These are phyloP conservation scores for Tenodera sinensis DNA, from an alignment of 2,888 invertebrate genomes.

Conservation along the genomic window DNA sequence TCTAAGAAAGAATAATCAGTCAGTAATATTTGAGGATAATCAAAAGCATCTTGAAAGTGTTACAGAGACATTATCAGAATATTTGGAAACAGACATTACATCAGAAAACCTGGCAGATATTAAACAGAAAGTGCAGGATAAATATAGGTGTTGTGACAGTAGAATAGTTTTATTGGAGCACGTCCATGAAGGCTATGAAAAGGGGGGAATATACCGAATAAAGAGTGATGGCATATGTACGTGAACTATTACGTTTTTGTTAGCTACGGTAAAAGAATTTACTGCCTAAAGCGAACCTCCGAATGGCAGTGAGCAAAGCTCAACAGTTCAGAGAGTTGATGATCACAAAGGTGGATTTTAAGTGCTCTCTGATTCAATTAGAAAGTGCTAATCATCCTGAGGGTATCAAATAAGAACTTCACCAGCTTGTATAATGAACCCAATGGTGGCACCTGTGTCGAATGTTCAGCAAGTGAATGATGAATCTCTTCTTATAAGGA, in stretches of 20 bases:
- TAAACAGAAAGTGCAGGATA: constrained; percentile 98
- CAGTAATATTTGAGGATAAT: constrained; percentile 96
- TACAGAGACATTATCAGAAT: constrained; percentile 95
- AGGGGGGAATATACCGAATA: constrained; percentile 96
- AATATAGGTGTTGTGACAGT: constrained; percentile 95
- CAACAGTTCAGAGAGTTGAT: neutral
- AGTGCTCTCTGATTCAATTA: neutral
- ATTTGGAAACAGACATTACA: constrained; percentile 96
- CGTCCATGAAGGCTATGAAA: constrained; percentile 98
- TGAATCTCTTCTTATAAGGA: too few relatives aligned
- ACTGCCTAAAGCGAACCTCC: constrained; percentile 8
- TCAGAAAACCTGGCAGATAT: constrained; percentile 95
- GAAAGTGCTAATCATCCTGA: neutral
- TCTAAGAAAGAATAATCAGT: constrained; percentile 95
- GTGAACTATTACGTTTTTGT: constrained; percentile 13
- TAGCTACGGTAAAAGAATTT: neutral
- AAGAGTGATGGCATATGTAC: constrained; percentile 34
- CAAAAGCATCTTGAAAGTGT: constrained; percentile 97
- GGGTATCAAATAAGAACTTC: neutral
- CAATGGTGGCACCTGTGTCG: neutral
- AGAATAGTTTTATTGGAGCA: constrained; percentile 94
- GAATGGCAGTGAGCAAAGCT: neutral
- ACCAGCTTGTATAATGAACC: neutral
- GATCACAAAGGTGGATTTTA: neutral
- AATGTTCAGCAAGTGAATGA: neutral